Evolutionary conservation across 2,797 vertebrate species (phyloP).

Genomic region (Tarsius wallacei): DNA sequence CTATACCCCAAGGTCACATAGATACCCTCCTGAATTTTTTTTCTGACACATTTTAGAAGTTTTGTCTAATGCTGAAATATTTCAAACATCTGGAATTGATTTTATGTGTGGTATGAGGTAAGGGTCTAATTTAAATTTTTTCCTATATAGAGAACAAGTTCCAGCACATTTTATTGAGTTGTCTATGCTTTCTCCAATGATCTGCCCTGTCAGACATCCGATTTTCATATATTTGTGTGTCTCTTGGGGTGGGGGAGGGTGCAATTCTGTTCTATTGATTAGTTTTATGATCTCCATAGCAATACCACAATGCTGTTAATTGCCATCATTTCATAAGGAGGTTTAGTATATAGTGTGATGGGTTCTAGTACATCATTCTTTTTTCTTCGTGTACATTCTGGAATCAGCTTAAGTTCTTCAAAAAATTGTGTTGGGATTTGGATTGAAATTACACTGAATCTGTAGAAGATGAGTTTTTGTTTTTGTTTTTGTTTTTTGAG

Average conservation of each 20-base stretch:
- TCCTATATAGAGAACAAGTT: slow-evolving; percentile 63
- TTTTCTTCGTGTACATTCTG: slow-evolving; percentile 48
- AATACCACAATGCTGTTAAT: neutral
- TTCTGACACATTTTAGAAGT: slow-evolving; percentile 9
- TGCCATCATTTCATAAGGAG: neutral
- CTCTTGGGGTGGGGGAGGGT: neutral
- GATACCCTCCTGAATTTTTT: slow-evolving; percentile 15
- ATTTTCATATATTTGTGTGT: slow-evolving; percentile 53
- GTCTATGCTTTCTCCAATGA: slow-evolving; percentile 8
- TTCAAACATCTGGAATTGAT: slow-evolving; percentile 77
- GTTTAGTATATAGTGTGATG: neutral
- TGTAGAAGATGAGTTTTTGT: neutral
- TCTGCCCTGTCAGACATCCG: slow-evolving; percentile 31
- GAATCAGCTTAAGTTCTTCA: slow-evolving; percentile 37
- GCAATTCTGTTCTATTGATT: neutral
- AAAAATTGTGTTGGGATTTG: slow-evolving; percentile 8
- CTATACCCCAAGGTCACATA: slow-evolving; percentile 8
- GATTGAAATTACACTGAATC: slow-evolving; percentile 28
- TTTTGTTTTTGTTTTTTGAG: too few relatives aligned
- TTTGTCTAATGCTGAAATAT: slow-evolving; percentile 64
- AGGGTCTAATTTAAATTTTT: slow-evolving; percentile 80
- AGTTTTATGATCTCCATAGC: slow-evolving; percentile 47
- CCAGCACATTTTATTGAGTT: slow-evolving; percentile 61
- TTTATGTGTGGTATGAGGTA: slow-evolving; percentile 71
- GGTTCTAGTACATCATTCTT: neutral